These are phyloP conservation scores for Palythoa grandis DNA, from an alignment of 92 coral and sea anemone genomes.

Conservation along the genomic window DNA sequence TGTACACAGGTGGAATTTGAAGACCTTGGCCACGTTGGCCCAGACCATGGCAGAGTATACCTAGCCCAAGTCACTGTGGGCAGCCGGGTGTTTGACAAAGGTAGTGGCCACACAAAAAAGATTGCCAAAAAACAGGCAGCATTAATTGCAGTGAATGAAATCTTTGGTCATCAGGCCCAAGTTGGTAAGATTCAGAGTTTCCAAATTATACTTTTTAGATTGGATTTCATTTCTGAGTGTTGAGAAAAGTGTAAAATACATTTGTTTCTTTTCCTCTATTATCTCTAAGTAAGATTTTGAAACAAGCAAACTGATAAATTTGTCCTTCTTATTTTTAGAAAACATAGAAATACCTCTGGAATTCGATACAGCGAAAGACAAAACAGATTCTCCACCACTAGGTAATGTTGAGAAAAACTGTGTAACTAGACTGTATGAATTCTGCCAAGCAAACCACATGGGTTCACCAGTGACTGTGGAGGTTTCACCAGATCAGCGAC, in stretches of 20 bases:
- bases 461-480: slow-evolving; percentile 64
- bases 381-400: neutral
- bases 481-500: slow-evolving; percentile 54
- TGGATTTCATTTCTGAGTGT: too few species aligned
- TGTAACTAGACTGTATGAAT: slow-evolving; percentile 78
- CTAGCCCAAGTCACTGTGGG: slow-evolving; percentile 63
- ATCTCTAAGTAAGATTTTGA: neutral
- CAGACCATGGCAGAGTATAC: slow-evolving; percentile 75
- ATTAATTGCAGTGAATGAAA: slow-evolving; percentile 66
- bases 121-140: slow-evolving; percentile 84
- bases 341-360: neutral
- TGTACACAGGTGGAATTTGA: slow-evolving; percentile 76
- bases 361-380: neutral
- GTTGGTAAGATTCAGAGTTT: slow-evolving; percentile 47
- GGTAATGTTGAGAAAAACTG: slow-evolving; percentile 58
- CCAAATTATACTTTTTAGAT: neutral
- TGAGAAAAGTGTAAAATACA: neutral
- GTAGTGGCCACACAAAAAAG: slow-evolving; percentile 77
- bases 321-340: neutral
- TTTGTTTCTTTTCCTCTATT: neutral
- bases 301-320: too few species aligned
- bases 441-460: slow-evolving; percentile 80
- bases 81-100: slow-evolving; percentile 67
- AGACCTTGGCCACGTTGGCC: slow-evolving; percentile 76
- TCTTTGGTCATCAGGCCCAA: slow-evolving; percentile 54